Evolutionary conservation across 2,113 vertebrate species (phyloP), one percentile per base, ranked within the genome.

Genomic region (Coracopsis vasa): DNA sequence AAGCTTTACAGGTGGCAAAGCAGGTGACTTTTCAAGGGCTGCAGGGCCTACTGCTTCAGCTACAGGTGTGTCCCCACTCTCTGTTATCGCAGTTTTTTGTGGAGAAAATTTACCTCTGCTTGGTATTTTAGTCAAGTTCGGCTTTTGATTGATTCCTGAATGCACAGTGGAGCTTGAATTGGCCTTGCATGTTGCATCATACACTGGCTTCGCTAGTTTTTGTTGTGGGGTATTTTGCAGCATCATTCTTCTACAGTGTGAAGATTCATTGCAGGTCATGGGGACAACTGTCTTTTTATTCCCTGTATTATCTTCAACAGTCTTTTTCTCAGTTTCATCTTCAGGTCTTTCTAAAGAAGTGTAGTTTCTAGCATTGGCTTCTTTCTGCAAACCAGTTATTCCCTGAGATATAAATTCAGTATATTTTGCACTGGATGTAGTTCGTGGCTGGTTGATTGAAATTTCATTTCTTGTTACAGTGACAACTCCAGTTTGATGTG

Each of bases 111-210:
- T 99, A 85, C 98, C 95, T 84, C 97, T 97, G 89, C 98, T 98
- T 9, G 98, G 98, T 90, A 99, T 98, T 97, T 98, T 99, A 83
- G 97, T 98, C 82, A 97, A 66, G 80, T 91, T 94, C 50, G 96
- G 94, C 90, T 98, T 99, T 69, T 97, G 94, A 97, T 21, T 95
- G 70, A 95, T 71, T 51, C 88, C 84, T 73, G 97, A 65, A 17
- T 97, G 96, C 78, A 94, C 70, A 7, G 95, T 86, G 74, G 98
- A 95, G 65, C 97, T 96, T 35, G 97, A 98, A 72, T 73, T 97
- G 31, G 90, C 96, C 95, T 98, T 98, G 87, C 80, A 92, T 28
- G 96, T 78, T 44, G 91, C 62, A 62, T 50, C 97, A 70, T 78
- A 96, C 7, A 85, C 85, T 11, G 98, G 97, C 60, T 98, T 99